Evolutionary conservation across 2,113 vertebrate species (phyloP).

Genomic region (Tonatia bakeri): DNA sequence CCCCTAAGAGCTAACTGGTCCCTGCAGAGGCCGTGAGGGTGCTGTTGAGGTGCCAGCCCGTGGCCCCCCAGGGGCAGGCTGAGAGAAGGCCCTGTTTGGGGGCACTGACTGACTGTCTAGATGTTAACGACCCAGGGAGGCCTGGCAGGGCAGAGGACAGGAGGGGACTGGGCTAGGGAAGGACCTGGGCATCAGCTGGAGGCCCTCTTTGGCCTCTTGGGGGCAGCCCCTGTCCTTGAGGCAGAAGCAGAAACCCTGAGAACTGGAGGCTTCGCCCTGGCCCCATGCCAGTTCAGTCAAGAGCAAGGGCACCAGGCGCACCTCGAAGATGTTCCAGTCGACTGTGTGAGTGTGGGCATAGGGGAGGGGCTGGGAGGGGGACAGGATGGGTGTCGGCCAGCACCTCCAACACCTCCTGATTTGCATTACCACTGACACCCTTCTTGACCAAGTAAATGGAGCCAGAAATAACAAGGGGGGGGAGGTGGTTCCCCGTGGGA

Average conservation of each 20-base stretch:
- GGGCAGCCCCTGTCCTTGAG: background rate
- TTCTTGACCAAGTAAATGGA: constrained; percentile 74
- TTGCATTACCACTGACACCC: constrained; percentile 75
- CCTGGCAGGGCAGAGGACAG: background rate
- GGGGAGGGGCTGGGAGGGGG: background rate
- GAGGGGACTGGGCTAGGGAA: background rate
- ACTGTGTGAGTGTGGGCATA: constrained; percentile 22
- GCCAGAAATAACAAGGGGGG: constrained; percentile 70
- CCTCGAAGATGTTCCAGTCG: background rate
- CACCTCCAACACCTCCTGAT: constrained; percentile 69
- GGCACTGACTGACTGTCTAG: background rate
- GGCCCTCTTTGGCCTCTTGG: background rate
- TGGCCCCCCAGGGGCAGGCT: background rate
- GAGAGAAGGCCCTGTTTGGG: background rate
- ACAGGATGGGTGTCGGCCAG: constrained; percentile 77
- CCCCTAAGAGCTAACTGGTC: background rate
- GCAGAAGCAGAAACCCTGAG: background rate
- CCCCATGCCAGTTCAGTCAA: background rate
- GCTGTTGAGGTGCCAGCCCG: background rate
- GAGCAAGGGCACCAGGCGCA: background rate
- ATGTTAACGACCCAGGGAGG: background rate
- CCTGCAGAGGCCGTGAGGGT: background rate
- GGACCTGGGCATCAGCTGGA: background rate
- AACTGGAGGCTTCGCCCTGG: background rate
- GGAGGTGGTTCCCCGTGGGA: constrained; percentile 42